Base-by-base conservation (phyloP, 2,888 invertebrate species). In the Drosophila quasianomalipes region DNA sequence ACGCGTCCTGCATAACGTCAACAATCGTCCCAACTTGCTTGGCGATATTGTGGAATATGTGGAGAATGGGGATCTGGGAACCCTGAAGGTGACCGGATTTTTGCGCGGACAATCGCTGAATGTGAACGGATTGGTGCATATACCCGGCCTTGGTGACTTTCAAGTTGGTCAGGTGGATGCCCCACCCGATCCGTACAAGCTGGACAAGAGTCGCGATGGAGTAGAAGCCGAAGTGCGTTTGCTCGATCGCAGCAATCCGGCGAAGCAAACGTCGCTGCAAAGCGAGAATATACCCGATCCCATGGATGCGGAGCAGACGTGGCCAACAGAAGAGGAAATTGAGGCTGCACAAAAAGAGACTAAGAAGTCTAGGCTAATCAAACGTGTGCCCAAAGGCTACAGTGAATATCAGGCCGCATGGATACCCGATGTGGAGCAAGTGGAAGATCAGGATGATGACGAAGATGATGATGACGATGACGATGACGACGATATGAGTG, bases 321-420 rank as follows among this genome's bases (percentile, higher is more conserved):
- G 98, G 98, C 99, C 99, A 0, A 98, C 98, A 22, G 96, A 97
- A 79, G 98, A 98, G 91, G 98, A 99, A 94, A 95, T 98, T 74
- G 95, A 95, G 76, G 95, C 96, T 83, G 96, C 97, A 19, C 96
- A 93, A 67, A 83, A 89, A 57, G 93, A 93, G 68, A 92, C 92
- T 0, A 95, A 95, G 81, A 95, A 95, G 84, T 95, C 94, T 60
- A 96, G 96, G 92, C 94, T 96, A 9, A 96, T 98, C 26, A 97
- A 97, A 90, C 95, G 95, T 80, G 96, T 99, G 14, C 99, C 99
- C 0, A 98, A 98, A 94, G 99, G 99, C 35, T 99, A 98, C 94
- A 99, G 99, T 4, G 97, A 97, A 65, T 99, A 99, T 93, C 99
- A 99, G 94, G 98, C 99, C 4, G 97, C 98, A 55, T 98, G 97